phyloP scores from a whole-genome alignment of 2,113 vertebrate genomes.

The Hemichromis elongatus region DNA sequence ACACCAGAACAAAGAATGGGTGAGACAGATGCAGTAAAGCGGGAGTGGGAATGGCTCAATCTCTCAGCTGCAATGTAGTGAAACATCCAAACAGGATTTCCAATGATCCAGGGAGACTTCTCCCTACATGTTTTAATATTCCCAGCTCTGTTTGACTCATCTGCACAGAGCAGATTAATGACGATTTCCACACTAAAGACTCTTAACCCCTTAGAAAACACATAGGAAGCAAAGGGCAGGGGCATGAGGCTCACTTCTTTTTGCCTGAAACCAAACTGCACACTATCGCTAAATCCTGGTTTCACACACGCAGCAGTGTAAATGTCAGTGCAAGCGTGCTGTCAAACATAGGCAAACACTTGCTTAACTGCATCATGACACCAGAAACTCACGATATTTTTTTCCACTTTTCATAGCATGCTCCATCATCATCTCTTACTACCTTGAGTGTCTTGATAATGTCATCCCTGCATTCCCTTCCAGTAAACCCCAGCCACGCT shows the following conservation, averaged over 20 bases:
- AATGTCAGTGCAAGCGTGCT: background rate
- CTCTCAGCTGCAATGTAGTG: conserved; percentile 39
- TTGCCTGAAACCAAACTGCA: background rate
- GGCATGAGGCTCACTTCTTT: background rate
- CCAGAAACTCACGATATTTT: background rate
- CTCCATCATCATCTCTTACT: background rate
- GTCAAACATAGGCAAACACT: background rate
- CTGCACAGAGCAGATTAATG: conserved; percentile 60
- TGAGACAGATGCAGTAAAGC: conserved; percentile 34
- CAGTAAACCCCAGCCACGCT: background rate
- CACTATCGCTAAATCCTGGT: background rate
- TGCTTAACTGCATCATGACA: background rate
- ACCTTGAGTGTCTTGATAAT: background rate
- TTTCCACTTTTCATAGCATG: background rate
- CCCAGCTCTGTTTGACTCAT: conserved; percentile 20
- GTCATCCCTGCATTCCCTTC: background rate
- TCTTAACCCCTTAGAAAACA: conserved; percentile 45
- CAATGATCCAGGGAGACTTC: conserved; percentile 50
- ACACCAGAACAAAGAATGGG: conserved; percentile 50
- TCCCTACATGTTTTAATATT: conserved; percentile 42
- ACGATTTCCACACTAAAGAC: conserved; percentile 56
- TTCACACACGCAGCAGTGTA: background rate
- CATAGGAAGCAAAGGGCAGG: background rate
- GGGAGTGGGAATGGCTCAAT: conserved; percentile 14
- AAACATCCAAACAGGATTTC: conserved; percentile 66